These are phyloP conservation scores for Coelopa frigida DNA, from an alignment of 1,140 invertebrate species.

Conservation along the genomic window DNA sequence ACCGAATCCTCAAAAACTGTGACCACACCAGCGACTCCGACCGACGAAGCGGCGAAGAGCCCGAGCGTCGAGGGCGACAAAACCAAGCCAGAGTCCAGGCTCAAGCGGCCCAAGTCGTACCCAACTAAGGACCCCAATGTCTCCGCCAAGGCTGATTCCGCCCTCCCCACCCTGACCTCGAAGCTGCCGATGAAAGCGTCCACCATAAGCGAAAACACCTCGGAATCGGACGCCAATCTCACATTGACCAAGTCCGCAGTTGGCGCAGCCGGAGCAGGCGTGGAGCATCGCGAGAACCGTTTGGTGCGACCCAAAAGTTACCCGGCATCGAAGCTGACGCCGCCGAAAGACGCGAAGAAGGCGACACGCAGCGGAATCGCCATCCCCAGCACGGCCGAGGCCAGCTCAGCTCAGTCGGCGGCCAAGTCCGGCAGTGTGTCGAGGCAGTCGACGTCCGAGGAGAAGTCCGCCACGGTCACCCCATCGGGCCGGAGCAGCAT, in stretches of 20 bases:
- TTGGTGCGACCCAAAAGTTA: slow-evolving; percentile 49
- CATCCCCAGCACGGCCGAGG: slow-evolving; percentile 24
- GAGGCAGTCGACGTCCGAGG: slow-evolving; percentile 22
- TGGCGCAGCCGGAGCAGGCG: neutral
- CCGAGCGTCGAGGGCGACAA: neutral
- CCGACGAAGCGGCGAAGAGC: neutral
- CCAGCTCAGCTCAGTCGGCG: neutral
- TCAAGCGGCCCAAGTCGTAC: slow-evolving; percentile 53
- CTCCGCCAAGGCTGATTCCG: neutral
- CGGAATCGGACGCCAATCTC: neutral
- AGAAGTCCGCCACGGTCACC: slow-evolving; percentile 21
- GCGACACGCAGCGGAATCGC: slow-evolving; percentile 29
- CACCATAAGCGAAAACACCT: neutral
- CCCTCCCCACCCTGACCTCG: neutral
- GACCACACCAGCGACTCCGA: neutral
- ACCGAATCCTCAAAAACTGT: slow-evolving; percentile 15
- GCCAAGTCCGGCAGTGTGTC: slow-evolving; percentile 13
- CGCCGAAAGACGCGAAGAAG: slow-evolving; percentile 35
- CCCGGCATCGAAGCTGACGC: slow-evolving; percentile 43
- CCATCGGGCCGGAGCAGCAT: slow-evolving; percentile 12
- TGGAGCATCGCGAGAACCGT: slow-evolving; percentile 23
- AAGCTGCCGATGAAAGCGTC: neutral
- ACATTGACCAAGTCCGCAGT: slow-evolving; percentile 5
- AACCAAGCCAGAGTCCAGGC: slow-evolving; percentile 48
- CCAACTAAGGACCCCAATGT: slow-evolving; percentile 36